Percentiles rank a stretch among this genome's conserved stretches.
phyloP scores from a whole-genome alignment of 2,888 invertebrate genomes.

The Orthonevra nobilis region DNA sequence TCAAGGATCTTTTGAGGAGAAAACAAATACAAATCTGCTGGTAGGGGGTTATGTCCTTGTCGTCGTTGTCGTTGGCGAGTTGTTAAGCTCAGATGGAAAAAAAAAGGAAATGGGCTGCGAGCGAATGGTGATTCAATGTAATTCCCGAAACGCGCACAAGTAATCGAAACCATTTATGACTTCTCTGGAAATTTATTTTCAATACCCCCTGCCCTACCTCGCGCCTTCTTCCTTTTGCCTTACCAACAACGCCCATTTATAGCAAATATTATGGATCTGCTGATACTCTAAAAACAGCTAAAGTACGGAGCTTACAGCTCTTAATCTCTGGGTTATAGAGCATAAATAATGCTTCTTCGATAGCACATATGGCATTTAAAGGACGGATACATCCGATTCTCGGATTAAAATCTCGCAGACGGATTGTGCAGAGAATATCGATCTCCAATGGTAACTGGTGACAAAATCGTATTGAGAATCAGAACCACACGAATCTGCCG shows the following conservation, averaged over 20 bases:
- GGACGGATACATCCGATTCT: constrained; percentile 7
- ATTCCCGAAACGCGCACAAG: constrained; percentile 64
- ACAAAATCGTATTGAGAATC: constrained; percentile 35
- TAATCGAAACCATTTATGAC: constrained; percentile 68
- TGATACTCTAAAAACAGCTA: constrained; percentile 21
- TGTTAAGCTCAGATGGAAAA: background rate
- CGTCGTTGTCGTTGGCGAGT: constrained; percentile 1
- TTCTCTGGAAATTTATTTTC: constrained; percentile 59
- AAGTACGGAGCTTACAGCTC: constrained; percentile 22
- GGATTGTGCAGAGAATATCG: constrained; percentile 45
- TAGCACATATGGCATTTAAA: constrained; percentile 42
- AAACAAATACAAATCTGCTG: background rate
- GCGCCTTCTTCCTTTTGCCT: constrained; percentile 40
- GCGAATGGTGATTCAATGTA: constrained; percentile 7
- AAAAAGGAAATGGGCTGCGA: background rate
- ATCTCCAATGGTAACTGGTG: constrained; percentile 35
- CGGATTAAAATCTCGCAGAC: constrained; percentile 9
- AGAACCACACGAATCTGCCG: too few species aligned
- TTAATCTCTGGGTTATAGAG: constrained; percentile 25
- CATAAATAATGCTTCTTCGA: constrained; percentile 60
- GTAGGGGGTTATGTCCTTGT: too few species aligned
- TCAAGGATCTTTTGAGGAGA: background rate
- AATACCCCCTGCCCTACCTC: constrained; percentile 19
- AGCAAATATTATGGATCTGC: constrained; percentile 32
- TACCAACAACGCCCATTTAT: constrained; percentile 25